Percentiles rank a stretch among this genome's conserved stretches.
Evolutionary conservation across 2,797 vertebrate genomes (phyloP).

Genomic region (Intellagama lesueurii): DNA sequence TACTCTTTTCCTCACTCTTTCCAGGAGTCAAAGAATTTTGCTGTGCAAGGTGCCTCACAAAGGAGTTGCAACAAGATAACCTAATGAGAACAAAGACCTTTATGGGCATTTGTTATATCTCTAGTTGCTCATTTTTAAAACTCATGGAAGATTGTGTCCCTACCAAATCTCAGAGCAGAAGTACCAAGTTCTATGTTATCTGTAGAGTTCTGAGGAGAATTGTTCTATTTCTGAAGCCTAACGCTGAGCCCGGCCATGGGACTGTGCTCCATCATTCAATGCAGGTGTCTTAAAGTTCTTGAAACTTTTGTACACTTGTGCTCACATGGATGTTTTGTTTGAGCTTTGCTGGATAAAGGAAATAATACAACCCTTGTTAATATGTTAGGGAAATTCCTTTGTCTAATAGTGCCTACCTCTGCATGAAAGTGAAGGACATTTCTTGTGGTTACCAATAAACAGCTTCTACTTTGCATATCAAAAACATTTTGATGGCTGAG

Average conservation of each 20-base stretch:
- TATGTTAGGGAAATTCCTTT: slow-evolving; percentile 6
- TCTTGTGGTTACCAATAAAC: slow-evolving; percentile 26
- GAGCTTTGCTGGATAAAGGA: not conserved
- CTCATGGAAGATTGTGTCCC: too few relatives aligned
- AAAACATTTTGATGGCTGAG: slow-evolving; percentile 13
- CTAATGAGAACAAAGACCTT: too few relatives aligned
- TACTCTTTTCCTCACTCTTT: too few relatives aligned
- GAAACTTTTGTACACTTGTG: not conserved
- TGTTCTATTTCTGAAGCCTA: too few relatives aligned
- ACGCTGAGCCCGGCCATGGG: not conserved
- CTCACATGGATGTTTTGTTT: not conserved
- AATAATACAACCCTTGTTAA: slow-evolving; percentile 6
- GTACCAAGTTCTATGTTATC: too few relatives aligned
- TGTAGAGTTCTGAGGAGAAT: too few relatives aligned
- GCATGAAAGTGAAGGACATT: slow-evolving; percentile 24
- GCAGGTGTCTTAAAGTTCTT: not conserved
- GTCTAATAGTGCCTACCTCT: not conserved
- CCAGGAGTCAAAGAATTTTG: too few relatives aligned
- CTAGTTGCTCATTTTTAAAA: too few relatives aligned
- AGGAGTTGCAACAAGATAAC: too few relatives aligned
- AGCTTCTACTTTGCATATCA: slow-evolving; percentile 32
- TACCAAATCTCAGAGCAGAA: too few relatives aligned
- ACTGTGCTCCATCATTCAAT: not conserved
- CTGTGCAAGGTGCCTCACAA: too few relatives aligned
- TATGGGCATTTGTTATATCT: too few relatives aligned